Evolutionary conservation across 2,797 vertebrate species (phyloP), one percentile per base, ranked within the genome.

Genomic region (Bradypodion pumilum): DNA sequence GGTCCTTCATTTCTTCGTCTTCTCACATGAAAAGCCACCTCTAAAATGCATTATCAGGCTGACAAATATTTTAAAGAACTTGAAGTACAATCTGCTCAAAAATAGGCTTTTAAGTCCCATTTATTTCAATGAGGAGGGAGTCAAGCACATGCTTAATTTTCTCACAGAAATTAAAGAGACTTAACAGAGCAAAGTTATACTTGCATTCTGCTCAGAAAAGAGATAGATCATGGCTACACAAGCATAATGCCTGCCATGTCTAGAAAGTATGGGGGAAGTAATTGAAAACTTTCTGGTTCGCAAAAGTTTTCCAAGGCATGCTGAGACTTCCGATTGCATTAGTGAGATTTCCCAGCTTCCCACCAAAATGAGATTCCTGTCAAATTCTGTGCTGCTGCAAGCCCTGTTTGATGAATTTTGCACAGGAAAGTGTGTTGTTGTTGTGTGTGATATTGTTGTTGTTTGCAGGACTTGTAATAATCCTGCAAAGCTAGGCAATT

Each of bases 1-100:
- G 74, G 1, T 5, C 78, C 44, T 85, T 68, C 78, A 68, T 15
- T 69, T 83, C 52, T 68, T 88, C 49, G 27, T 85, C 80, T 91
- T 89, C 75, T 80, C 59, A 52, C 44, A 76, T 13, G 69, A 81
- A 88, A 88, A 56, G 35, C 32, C 87, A 25, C 56, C 73, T 85
- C 73, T 81, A 62, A 72, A 85, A 63, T 40, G 19, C 65, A 44
- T 59, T 80, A 59, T 49, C 60, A 44, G 70, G 37, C 32, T 69
- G 32, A 42, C 81, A 52, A 49, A 12, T 35, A 65, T 85, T 49
- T 68, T 32, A 68, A 76, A 75, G 46, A 49, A 69, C 66, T 66
- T 66, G 35, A 27, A 25, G 35, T 19, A 68, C 8, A 32, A n/a
- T 35, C 44, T 25, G 7, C 65, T 37, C 74, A 40, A 68, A 83